A percentile compares a stretch with the other conserved stretches of the same genome.
Conservation (phyloP, 2,113 vertebrate genomes). For the Crotophaga sulcirostris region DNA sequence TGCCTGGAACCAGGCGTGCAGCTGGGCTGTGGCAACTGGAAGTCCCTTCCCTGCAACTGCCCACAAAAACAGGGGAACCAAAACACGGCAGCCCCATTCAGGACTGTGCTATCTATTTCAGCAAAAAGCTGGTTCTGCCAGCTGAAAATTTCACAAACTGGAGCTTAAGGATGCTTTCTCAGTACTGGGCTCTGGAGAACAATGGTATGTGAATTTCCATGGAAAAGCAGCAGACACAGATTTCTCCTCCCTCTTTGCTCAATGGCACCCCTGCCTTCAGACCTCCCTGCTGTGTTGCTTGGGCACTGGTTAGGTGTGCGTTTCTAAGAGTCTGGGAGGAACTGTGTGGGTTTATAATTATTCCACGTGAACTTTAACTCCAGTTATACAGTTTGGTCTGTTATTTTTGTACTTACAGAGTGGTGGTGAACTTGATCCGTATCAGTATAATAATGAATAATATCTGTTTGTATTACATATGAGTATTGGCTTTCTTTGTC, state of each 20-base stretch:
- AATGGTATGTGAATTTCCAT: background rate
- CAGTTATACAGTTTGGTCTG: background rate
- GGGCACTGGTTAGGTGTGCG: background rate
- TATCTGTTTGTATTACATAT: background rate
- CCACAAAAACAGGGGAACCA: rapidly evolving
- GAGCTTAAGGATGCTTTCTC: background rate
- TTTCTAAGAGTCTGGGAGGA: background rate
- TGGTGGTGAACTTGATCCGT: background rate
- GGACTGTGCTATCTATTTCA: background rate
- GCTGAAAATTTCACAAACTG: rapidly evolving
- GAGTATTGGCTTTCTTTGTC: background rate
- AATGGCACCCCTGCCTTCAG: background rate
- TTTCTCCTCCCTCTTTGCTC: background rate
- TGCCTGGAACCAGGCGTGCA: background rate
- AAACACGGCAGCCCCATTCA: rapidly evolving
- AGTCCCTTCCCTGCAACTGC: background rate
- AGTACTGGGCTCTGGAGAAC: background rate
- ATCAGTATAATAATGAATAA: background rate
- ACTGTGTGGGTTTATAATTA: background rate
- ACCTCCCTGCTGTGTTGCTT: background rate
- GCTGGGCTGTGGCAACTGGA: background rate
- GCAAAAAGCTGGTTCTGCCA: background rate
- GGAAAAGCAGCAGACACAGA: background rate
- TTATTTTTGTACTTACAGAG: background rate
- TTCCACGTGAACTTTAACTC: background rate